A percentile compares a stretch with the other conserved stretches of the same genome.
These are phyloP conservation scores for Agrochola circellaris DNA, from an alignment of 2,888 invertebrate species.

Conservation along the genomic window DNA sequence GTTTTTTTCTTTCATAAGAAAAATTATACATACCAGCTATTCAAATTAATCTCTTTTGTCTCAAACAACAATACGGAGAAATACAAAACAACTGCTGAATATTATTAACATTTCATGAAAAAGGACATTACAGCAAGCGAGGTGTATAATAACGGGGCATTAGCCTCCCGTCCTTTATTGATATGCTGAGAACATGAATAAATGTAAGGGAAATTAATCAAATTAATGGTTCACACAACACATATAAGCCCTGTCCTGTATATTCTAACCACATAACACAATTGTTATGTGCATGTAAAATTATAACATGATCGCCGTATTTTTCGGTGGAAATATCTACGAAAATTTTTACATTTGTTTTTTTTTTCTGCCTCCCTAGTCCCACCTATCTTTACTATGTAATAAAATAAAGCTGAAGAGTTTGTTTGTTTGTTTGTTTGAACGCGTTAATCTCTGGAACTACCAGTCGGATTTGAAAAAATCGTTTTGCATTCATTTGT, in stretches of 20 bases:
- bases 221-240: not conserved
- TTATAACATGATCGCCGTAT: not conserved
- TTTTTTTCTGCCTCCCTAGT: no score
- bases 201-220: slow-evolving; percentile 12
- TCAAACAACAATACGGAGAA: slow-evolving; percentile 28
- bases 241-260: slow-evolving; percentile 10
- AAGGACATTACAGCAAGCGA: slow-evolving; percentile 44
- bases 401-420: not conserved
- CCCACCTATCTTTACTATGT: not conserved
- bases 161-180: slow-evolving; percentile 64
- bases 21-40: not conserved
- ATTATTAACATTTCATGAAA: slow-evolving; percentile 57
- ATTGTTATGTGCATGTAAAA: slow-evolving; percentile 3
- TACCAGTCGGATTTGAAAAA: no score
- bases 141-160: slow-evolving; percentile 58
- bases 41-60: not conserved
- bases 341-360: no score
- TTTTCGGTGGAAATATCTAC: not conserved
- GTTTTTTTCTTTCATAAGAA: no score
- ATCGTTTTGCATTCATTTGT: no score
- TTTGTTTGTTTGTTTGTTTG: no score
- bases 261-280: not conserved
- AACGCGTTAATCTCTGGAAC: no score
- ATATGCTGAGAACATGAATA: slow-evolving; percentile 63
- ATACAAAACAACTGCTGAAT: slow-evolving; percentile 58